A percentile compares a stretch with the other conserved stretches of the same genome.
Conservation (phyloP, 2,797 vertebrate genomes). For the Esox lucius region DNA sequence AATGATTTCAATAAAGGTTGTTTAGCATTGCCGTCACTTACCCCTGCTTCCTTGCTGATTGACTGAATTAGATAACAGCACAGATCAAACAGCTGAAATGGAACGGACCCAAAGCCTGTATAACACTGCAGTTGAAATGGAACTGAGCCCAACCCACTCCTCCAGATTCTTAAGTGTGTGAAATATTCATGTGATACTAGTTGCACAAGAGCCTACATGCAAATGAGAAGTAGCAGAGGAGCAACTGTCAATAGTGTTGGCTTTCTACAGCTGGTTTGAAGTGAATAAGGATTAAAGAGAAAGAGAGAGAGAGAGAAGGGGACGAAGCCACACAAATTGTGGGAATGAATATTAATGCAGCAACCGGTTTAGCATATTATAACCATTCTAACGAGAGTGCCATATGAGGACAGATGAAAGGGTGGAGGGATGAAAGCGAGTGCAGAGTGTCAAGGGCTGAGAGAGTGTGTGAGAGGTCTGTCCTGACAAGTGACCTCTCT, state of each 20-base stretch:
- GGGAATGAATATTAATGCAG: conserved; percentile 26
- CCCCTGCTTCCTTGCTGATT: not conserved
- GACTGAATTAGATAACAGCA: not conserved
- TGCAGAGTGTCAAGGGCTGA: not conserved
- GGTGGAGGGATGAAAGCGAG: not conserved
- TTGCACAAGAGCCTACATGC: not conserved
- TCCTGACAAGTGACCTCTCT: no score
- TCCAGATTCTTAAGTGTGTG: not conserved
- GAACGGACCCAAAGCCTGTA: no score
- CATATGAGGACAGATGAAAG: conserved; percentile 3
- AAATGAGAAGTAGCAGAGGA: not conserved
- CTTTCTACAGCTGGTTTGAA: not conserved
- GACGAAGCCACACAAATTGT: conserved; percentile 2
- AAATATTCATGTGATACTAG: not conserved
- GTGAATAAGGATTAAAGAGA: not conserved
- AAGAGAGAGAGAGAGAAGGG: conserved; percentile 11
- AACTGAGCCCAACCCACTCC: not conserved
- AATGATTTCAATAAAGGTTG: not conserved
- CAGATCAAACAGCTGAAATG: not conserved
- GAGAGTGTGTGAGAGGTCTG: not conserved
- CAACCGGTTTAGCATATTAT: conserved; percentile 25
- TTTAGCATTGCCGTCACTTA: not conserved
- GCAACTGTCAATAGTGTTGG: not conserved
- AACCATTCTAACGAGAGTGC: conserved; percentile 1
- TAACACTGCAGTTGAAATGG: no score